phyloP scores from a whole-genome alignment of 2,113 vertebrate genomes.

The Taxidea taxus region DNA sequence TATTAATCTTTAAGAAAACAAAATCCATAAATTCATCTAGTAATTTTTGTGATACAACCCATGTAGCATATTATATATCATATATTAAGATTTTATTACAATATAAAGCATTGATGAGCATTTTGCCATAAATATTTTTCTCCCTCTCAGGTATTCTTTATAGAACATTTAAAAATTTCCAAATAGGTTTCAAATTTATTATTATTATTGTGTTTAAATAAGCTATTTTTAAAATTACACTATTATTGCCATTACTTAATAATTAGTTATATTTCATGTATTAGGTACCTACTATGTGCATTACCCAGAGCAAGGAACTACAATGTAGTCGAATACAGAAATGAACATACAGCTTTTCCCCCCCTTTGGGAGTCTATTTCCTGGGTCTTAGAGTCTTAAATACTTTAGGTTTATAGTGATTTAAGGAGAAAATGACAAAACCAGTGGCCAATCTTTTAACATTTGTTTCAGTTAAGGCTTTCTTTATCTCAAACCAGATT shows the following conservation, averaged over 20 bases:
- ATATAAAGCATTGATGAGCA: background rate
- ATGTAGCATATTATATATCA: background rate
- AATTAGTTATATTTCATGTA: background rate
- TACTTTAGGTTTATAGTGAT: background rate
- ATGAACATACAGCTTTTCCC: background rate
- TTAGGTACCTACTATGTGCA: background rate
- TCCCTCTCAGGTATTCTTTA: background rate
- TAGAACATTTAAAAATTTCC: background rate
- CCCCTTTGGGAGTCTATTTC: background rate
- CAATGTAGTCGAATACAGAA: background rate
- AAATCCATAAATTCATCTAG: background rate
- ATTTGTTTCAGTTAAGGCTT: background rate
- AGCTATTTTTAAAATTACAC: background rate
- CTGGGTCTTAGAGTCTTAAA: background rate
- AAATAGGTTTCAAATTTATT: background rate
- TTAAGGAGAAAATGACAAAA: conserved; percentile 23
- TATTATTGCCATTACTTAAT: background rate
- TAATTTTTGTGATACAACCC: background rate
- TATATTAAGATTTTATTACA: background rate
- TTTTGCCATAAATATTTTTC: background rate
- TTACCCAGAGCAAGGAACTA: background rate
- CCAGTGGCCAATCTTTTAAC: background rate
- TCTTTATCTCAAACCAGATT: background rate
- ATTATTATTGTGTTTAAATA: conserved; percentile 15
- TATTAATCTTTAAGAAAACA: background rate